phyloP scores from a whole-genome alignment of 2,797 vertebrate species.

The Phoeniculus purpureus region DNA sequence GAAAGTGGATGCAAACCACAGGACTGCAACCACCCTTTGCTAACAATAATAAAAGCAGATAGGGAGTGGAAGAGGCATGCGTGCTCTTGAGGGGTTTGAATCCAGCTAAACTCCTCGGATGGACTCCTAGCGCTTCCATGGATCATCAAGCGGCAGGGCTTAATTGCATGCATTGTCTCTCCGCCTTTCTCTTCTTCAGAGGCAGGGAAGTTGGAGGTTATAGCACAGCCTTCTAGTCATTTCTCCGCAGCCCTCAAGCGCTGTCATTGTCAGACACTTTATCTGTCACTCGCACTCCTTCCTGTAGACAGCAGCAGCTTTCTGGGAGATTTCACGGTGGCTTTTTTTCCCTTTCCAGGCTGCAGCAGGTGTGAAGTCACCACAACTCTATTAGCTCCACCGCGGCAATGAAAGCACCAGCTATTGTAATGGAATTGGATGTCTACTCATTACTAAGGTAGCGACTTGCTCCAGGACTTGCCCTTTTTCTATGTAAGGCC shows the following conservation, averaged over 20 bases:
- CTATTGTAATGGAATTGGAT: slow-evolving; percentile 79
- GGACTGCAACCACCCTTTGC: neutral
- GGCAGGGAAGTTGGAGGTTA: slow-evolving; percentile 52
- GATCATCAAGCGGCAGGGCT: neutral
- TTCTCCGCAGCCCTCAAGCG: slow-evolving; percentile 77
- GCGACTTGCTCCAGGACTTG: slow-evolving; percentile 61
- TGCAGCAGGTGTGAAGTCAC: slow-evolving; percentile 81
- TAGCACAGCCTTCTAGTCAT: slow-evolving; percentile 78
- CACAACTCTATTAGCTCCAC: slow-evolving; percentile 84
- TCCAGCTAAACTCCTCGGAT: neutral
- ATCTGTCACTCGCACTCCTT: slow-evolving; percentile 81
- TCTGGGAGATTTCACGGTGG: slow-evolving; percentile 78
- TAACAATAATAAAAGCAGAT: neutral
- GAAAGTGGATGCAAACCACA: slow-evolving; percentile 26
- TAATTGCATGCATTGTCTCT: neutral
- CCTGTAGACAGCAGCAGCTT: slow-evolving; percentile 76
- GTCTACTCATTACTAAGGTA: slow-evolving; percentile 75
- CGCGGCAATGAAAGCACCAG: slow-evolving; percentile 80
- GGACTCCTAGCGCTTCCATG: neutral
- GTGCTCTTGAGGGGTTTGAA: neutral
- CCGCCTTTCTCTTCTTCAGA: slow-evolving; percentile 29
- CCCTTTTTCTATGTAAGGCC: slow-evolving; percentile 58
- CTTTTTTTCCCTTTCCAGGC: slow-evolving; percentile 51
- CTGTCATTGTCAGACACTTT: slow-evolving; percentile 83
- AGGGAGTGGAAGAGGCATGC: neutral